phyloP scores from a whole-genome alignment of 2,888 invertebrate genomes.

The Mantis religiosa region DNA sequence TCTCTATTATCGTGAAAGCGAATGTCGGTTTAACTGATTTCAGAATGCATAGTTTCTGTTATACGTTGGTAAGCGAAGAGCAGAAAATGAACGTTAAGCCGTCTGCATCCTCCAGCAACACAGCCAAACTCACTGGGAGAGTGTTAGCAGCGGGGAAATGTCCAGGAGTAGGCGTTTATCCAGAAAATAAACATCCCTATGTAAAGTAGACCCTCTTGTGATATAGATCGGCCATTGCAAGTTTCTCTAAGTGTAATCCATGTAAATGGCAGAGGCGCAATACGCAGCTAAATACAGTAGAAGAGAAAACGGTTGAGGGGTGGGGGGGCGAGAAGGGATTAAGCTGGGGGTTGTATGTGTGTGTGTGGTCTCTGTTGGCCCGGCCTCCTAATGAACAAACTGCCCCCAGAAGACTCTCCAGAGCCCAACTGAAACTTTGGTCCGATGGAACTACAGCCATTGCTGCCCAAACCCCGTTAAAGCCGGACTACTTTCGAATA shows the following conservation, averaged over 20 bases:
- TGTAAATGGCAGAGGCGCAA: conserved; percentile 4
- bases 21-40: background rate
- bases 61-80: background rate
- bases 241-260: conserved; percentile 4
- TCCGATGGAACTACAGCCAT: background rate
- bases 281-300: background rate
- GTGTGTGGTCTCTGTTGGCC: background rate
- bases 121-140: background rate
- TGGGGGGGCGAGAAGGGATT: background rate
- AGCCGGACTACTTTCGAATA: background rate
- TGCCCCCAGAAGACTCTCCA: background rate
- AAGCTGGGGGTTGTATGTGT: background rate
- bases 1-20: background rate
- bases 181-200: conserved; percentile 9
- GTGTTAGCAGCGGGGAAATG: background rate
- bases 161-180: background rate
- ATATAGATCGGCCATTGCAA: conserved; percentile 1
- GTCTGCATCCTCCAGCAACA: background rate
- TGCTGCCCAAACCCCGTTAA: background rate
- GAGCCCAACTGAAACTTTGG: background rate
- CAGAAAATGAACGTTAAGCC: background rate
- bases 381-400: background rate
- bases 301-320: background rate
- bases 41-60: background rate
- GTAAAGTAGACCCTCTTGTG: conserved; percentile 6